Percentiles rank a stretch among this genome's conserved stretches.
phyloP scores from a whole-genome alignment of 2,888 invertebrate species.

The Melikaiella ostensackeni region DNA sequence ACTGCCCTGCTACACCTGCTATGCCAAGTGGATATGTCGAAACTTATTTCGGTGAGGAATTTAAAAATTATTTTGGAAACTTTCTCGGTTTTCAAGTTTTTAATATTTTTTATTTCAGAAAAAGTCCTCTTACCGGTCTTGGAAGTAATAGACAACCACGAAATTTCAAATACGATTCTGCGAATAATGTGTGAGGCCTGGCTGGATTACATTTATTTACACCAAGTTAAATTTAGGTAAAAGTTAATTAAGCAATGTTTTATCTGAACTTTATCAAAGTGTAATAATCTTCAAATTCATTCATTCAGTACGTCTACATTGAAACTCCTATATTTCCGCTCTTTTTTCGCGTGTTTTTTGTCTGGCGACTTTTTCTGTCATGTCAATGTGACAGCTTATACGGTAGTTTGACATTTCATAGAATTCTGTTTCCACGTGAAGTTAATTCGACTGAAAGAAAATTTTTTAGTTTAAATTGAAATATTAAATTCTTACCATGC shows the following conservation, averaged over 20 bases:
- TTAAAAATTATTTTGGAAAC: not conserved
- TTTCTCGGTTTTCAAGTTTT: not conserved
- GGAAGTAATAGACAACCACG: conserved; percentile 85
- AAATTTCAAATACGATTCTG: conserved; percentile 87
- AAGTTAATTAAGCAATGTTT: not conserved
- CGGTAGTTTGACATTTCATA: too few relatives aligned
- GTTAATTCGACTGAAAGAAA: too few relatives aligned
- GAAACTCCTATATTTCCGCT: too few relatives aligned
- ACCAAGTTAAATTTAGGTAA: conserved; percentile 87
- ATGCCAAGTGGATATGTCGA: conserved; percentile 83
- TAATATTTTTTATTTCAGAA: conserved; percentile 78
- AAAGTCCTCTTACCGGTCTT: conserved; percentile 88
- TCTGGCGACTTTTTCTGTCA: too few relatives aligned
- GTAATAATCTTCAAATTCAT: too few relatives aligned
- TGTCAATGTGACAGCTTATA: too few relatives aligned
- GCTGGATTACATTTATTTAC: conserved; percentile 91
- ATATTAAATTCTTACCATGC: too few relatives aligned
- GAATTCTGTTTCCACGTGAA: too few relatives aligned
- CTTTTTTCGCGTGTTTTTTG: too few relatives aligned
- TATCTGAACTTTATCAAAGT: too few relatives aligned
- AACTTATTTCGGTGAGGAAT: conserved; percentile 83
- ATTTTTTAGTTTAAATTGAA: too few relatives aligned
- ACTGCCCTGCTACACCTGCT: conserved; percentile 76
- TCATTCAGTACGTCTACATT: too few relatives aligned
- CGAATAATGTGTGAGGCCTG: conserved; percentile 92